Evolutionary conservation across 2,888 invertebrate species (phyloP), one percentile per base, ranked within the genome.

Genomic region (Trachelus troglodyta): DNA sequence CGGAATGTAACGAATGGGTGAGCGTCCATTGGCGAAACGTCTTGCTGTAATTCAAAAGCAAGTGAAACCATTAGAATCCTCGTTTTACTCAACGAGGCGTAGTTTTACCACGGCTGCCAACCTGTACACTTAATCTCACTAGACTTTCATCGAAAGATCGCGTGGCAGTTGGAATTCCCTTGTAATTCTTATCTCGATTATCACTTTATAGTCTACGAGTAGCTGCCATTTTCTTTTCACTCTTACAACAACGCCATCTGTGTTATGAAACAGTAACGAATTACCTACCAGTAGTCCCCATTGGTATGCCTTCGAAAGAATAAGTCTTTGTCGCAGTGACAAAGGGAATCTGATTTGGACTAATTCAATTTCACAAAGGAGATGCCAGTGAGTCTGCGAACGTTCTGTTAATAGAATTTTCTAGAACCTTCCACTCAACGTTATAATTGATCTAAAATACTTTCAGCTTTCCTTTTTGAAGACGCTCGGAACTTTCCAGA

Each of bases 1-100:
- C 31, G 78, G 80, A 82, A 81, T 82, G 82, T 81, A 79, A 80
- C 80, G 78, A 83, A 81, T 34, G 79, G 56, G 15, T 23, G 56
- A 56, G 56, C 56, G 23, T 23, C 56, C 56, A 23, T 56, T 23
- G 56, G 56, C 23, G 56, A 56, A 56, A 56, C 56, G 56, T 56
- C 56, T 56, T 56, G 56, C 56, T 23, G 56, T 56, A 56, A 56
- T 56, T 56, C 56, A 56, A 23, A 23, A 56, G 56, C 23, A 56
- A 56, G 56, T 23, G 56, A 56, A 56, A 56, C 56, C 56, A 56
- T 56, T 56, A 56, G 23, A 56, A 56, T 56, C 56, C 9, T 23
- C 56, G 23, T 56, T 56, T 56, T 23, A 56, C 56, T 56, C 56
- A 56, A 56, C 56, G 56, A 56, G 56, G 23, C 56, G 56, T 23